Evolutionary conservation across 2,113 vertebrate genomes (phyloP).

Genomic region (Macrotis lagotis): DNA sequence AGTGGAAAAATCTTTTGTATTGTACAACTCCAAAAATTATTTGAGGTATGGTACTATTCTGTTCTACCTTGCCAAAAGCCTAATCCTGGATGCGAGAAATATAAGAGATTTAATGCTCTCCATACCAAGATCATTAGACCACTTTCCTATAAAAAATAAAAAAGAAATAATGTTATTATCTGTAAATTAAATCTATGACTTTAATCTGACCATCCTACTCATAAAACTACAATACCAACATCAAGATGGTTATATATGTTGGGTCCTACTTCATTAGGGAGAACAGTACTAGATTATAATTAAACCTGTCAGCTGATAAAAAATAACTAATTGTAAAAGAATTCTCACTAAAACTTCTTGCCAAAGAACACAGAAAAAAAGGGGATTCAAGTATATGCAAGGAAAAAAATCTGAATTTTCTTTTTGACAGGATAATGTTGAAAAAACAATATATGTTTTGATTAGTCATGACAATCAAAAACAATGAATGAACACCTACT

Average conservation of each 20-base stretch:
- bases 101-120: background rate
- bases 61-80: background rate
- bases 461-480: background rate
- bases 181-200: background rate
- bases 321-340: constrained; percentile 47
- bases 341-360: constrained; percentile 22
- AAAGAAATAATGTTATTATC: background rate
- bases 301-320: constrained; percentile 25
- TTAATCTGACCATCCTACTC: background rate
- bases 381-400: constrained; percentile 18
- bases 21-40: background rate
- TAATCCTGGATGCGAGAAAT: background rate
- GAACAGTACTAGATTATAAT: background rate
- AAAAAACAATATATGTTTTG: background rate
- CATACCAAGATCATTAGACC: background rate
- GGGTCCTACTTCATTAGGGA: background rate
- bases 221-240: background rate
- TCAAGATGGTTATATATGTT: background rate
- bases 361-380: constrained; percentile 28
- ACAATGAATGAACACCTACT: background rate
- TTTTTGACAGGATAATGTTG: background rate
- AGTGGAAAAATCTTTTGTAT: too few relatives aligned
- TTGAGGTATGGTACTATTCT: background rate
- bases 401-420: background rate
- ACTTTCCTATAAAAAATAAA: background rate